Conservation (phyloP, 1,140 invertebrate genomes). For the Lineus longissimus region DNA sequence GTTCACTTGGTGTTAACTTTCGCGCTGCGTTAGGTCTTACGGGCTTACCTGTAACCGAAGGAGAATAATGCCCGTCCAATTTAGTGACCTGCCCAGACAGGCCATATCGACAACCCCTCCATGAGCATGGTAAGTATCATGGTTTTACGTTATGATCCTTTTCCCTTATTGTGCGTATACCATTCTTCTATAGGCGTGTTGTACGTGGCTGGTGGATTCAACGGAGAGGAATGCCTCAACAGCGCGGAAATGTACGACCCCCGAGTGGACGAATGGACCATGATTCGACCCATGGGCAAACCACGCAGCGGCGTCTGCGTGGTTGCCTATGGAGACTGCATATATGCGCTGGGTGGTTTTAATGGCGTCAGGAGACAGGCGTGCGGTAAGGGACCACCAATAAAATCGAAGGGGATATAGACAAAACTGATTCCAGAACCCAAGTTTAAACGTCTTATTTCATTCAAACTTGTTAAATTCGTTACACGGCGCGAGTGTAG, state of each 20-base stretch:
- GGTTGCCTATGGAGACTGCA: slow-evolving; percentile 64
- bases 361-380: slow-evolving; percentile 58
- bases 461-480: not conserved
- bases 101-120: too few relatives aligned
- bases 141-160: too few relatives aligned
- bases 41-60: too few relatives aligned
- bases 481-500: not conserved
- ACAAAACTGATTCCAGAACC: too few relatives aligned
- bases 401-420: not conserved
- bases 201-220: slow-evolving; percentile 68
- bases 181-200: too few relatives aligned
- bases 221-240: slow-evolving; percentile 77
- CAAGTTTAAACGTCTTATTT: too few relatives aligned
- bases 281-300: slow-evolving; percentile 16
- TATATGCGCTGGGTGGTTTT: slow-evolving; percentile 53
- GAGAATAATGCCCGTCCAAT: too few relatives aligned
- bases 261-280: slow-evolving; percentile 75
- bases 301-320: slow-evolving; percentile 70
- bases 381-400: slow-evolving; percentile 51
- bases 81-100: too few relatives aligned
- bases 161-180: too few relatives aligned
- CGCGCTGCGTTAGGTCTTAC: too few relatives aligned
- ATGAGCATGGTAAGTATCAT: too few relatives aligned
- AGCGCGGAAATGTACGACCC: slow-evolving; percentile 81
- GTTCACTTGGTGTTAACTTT: too few relatives aligned